These are phyloP conservation scores for Leptobrachium ailaonicum DNA, from an alignment of 2,113 vertebrate genomes.

Conservation along the genomic window DNA sequence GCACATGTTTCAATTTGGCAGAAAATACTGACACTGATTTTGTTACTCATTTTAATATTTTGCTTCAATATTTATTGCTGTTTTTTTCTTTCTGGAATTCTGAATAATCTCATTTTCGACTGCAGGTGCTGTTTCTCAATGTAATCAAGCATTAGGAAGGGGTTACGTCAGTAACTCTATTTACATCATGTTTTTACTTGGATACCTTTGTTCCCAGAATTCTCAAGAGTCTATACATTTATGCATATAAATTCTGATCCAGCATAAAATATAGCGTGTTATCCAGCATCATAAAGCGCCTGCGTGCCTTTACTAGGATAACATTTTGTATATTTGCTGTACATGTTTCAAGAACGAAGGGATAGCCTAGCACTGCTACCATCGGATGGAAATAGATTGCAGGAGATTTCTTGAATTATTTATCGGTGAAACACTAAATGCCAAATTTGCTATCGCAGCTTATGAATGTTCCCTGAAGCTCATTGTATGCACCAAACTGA, in stretches of 20 bases:
- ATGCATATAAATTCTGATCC: neutral
- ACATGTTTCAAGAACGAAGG: neutral
- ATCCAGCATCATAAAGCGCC: neutral
- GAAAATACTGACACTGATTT: too few species aligned
- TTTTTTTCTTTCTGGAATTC: neutral
- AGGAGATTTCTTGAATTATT: too few species aligned
- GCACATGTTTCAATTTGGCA: too few species aligned
- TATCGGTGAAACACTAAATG: too few species aligned
- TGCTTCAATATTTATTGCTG: neutral
- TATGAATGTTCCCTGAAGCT: too few species aligned
- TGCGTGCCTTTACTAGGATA: neutral
- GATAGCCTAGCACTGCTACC: too few species aligned
- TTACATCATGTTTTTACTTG: conserved; percentile 3
- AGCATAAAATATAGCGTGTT: neutral
- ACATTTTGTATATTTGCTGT: neutral
- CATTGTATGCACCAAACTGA: too few species aligned
- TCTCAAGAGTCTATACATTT: neutral
- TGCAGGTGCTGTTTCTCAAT: neutral
- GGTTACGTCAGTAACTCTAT: neutral
- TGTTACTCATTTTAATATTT: neutral
- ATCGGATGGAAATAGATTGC: too few species aligned
- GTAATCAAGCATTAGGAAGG: neutral
- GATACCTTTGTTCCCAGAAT: neutral
- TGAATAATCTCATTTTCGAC: neutral
- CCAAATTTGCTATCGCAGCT: too few species aligned